Evolutionary conservation across 2,113 vertebrate genomes (phyloP).

Genomic region (Spheniscus mendiculus): DNA sequence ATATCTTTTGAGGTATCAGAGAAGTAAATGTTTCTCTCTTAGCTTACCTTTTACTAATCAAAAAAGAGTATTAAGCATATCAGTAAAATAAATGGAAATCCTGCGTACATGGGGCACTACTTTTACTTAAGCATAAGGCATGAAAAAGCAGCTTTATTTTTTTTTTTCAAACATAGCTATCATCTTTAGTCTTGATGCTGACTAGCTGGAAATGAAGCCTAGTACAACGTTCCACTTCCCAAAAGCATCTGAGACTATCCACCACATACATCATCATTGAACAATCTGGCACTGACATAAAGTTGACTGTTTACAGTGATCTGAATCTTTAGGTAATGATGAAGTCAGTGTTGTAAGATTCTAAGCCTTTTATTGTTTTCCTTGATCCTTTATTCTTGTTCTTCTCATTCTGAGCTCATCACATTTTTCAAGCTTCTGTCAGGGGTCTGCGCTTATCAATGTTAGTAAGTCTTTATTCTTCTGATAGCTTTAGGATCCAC

Average conservation of each 20-base stretch:
- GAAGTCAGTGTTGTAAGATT: conserved; percentile 48
- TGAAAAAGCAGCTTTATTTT: conserved; percentile 14
- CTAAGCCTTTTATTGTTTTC: conserved; percentile 50
- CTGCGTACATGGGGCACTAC: background rate
- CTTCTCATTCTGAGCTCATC: conserved; percentile 69
- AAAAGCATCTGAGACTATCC: background rate
- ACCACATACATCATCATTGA: background rate
- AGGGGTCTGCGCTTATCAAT: conserved; percentile 64
- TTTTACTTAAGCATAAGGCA: conserved; percentile 8
- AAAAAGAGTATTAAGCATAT: background rate
- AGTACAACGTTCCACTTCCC: background rate
- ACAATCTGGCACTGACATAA: conserved; percentile 30
- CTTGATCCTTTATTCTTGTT: conserved; percentile 54
- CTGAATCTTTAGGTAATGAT: conserved; percentile 33
- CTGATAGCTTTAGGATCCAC: conserved; percentile 78
- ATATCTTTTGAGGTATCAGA: background rate
- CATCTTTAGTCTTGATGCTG: background rate
- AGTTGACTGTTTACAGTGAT: conserved; percentile 14
- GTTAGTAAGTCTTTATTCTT: conserved; percentile 82
- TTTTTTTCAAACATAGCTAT: background rate
- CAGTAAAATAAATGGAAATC: background rate
- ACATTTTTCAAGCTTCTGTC: conserved; percentile 74
- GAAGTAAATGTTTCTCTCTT: background rate
- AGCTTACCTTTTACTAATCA: background rate
- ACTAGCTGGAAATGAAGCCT: conserved; percentile 23